These are phyloP conservation scores for Colaptes auratus DNA, from an alignment of 2,113 vertebrate species.

Conservation along the genomic window DNA sequence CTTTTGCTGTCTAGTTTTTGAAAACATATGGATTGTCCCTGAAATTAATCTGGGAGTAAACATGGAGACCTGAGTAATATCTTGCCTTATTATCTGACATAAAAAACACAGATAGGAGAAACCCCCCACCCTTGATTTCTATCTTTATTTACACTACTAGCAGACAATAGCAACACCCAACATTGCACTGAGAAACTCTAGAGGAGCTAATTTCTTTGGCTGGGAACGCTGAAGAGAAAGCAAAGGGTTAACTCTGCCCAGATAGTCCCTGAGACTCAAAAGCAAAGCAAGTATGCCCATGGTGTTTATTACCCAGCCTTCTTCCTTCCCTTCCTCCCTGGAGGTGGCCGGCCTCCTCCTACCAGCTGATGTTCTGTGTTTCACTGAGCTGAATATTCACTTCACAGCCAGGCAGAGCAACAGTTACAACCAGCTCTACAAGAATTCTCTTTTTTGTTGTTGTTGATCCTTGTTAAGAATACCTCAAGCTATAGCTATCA, in stretches of 20 bases:
- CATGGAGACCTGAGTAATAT: neutral
- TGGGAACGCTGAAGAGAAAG: neutral
- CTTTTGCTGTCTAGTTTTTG: neutral
- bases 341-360: neutral
- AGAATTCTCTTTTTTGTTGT: neutral
- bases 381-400: neutral
- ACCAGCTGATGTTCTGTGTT: neutral
- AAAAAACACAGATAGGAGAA: neutral
- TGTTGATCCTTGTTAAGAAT: constrained; percentile 8
- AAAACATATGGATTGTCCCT: neutral
- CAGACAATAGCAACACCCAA: neutral
- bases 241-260: neutral
- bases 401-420: neutral
- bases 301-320: neutral
- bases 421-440: neutral
- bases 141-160: neutral
- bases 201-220: neutral
- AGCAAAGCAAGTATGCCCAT: neutral
- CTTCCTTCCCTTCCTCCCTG: neutral
- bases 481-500: neutral
- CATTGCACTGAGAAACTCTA: neutral
- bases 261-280: neutral
- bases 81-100: neutral
- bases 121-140: rapidly evolving
- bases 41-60: neutral